These are phyloP conservation scores for Stictocephala bisonia DNA, from an alignment of 2,888 invertebrate genomes.

Conservation along the genomic window DNA sequence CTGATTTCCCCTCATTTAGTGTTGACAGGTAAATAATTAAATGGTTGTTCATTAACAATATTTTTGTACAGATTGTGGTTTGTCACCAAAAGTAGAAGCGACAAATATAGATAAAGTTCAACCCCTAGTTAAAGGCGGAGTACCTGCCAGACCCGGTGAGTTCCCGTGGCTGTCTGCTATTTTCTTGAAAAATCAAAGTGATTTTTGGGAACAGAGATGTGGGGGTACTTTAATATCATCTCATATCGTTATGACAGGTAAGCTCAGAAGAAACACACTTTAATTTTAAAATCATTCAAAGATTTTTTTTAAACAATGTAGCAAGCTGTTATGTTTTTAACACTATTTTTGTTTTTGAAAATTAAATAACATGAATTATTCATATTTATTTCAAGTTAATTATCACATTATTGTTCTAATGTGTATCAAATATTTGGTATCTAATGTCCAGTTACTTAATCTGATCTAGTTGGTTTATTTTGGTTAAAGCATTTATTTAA, in stretches of 20 bases:
- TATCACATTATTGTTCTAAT: too few species aligned
- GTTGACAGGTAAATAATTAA: conserved; percentile 57
- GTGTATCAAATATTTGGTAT: too few species aligned
- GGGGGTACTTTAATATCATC: not conserved
- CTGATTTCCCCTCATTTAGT: conserved; percentile 63
- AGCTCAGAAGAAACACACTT: too few species aligned
- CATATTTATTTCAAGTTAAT: too few species aligned
- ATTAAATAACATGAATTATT: too few species aligned
- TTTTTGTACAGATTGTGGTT: conserved; percentile 63
- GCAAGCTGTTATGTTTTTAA: too few species aligned
- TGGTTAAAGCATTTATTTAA: too few species aligned
- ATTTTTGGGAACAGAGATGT: not conserved
- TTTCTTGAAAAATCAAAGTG: conserved; percentile 2
- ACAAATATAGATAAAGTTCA: conserved; percentile 42
- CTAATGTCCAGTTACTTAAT: too few species aligned
- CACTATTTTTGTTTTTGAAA: too few species aligned
- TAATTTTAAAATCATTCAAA: too few species aligned
- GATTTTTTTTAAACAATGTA: too few species aligned
- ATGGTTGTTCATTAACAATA: not conserved
- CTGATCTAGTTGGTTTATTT: too few species aligned
- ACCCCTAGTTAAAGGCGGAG: conserved; percentile 61
- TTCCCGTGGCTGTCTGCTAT: conserved; percentile 64
- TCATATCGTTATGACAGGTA: not conserved
- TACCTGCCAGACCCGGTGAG: conserved; percentile 59
- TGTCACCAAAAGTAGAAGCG: conserved; percentile 43